Percentiles rank a stretch among this genome's conserved stretches.
These are phyloP conservation scores for Theocolax elegans DNA, from an alignment of 1,140 invertebrate species.

Conservation along the genomic window DNA sequence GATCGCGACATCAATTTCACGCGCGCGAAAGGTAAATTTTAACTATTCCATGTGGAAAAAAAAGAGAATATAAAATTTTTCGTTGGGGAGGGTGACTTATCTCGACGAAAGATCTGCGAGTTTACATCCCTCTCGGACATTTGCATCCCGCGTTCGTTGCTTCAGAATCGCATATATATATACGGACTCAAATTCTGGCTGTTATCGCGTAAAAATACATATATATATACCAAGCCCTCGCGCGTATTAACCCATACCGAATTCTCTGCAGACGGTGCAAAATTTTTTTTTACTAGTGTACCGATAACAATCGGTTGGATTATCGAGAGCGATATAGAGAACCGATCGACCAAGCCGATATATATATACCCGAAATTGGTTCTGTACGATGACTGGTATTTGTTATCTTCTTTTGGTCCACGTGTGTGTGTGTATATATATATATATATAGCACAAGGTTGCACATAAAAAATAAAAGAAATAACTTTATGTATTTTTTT, in stretches of 20 bases:
- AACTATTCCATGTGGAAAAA: neutral
- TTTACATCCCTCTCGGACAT: too few relatives aligned
- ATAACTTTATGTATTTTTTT: neutral
- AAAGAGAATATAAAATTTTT: too few relatives aligned
- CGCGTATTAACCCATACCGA: neutral
- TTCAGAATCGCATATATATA: neutral
- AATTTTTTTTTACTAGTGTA: conserved; percentile 37
- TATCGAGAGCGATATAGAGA: conserved; percentile 42
- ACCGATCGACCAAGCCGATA: conserved; percentile 46
- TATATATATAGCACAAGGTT: neutral
- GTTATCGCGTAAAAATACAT: conserved; percentile 48
- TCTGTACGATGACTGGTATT: too few relatives aligned
- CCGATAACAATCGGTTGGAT: conserved; percentile 49
- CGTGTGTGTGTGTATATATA: too few relatives aligned
- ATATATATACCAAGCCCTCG: too few relatives aligned
- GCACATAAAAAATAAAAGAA: neutral
- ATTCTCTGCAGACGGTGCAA: too few relatives aligned
- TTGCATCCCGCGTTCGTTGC: too few relatives aligned
- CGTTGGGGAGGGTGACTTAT: too few relatives aligned
- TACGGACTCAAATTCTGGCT: conserved; percentile 51
- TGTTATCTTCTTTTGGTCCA: too few relatives aligned
- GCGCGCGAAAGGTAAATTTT: too few relatives aligned
- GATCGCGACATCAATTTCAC: too few relatives aligned
- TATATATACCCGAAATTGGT: conserved; percentile 46
- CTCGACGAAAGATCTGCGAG: too few relatives aligned